Conservation (phyloP, 2,888 invertebrate genomes). For the Pterostichus madidus region DNA sequence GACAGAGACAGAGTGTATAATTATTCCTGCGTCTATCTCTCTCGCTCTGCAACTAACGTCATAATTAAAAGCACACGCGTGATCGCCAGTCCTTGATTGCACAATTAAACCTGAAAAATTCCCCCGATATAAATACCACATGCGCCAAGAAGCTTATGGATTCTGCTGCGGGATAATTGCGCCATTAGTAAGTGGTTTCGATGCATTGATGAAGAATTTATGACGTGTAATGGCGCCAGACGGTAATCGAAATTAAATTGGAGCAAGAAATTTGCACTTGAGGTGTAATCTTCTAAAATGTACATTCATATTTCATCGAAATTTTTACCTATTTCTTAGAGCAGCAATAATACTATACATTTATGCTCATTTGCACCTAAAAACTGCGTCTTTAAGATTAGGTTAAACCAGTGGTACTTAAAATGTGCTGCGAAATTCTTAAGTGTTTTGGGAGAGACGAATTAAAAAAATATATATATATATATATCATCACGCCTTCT, state of each 20-base stretch:
- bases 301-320: neutral
- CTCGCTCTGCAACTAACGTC: neutral
- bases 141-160: neutral
- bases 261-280: too few relatives aligned
- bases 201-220: neutral
- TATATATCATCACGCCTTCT: too few relatives aligned
- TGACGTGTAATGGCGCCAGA: neutral
- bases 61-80: slow-evolving; percentile 2
- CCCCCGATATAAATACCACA: neutral
- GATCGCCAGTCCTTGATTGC: neutral
- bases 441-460: too few relatives aligned
- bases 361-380: too few relatives aligned
- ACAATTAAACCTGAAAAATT: slow-evolving; percentile 13
- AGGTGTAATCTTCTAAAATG: neutral
- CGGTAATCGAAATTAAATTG: neutral
- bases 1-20: neutral
- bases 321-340: too few relatives aligned
- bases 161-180: slow-evolving; percentile 1
- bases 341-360: too few relatives aligned
- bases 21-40: neutral
- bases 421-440: too few relatives aligned
- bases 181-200: neutral
- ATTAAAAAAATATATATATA: too few relatives aligned
- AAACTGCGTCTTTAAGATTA: too few relatives aligned
- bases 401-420: too few relatives aligned